Conservation (phyloP, 2,888 invertebrate genomes). For the Limnephilus marmoratus region DNA sequence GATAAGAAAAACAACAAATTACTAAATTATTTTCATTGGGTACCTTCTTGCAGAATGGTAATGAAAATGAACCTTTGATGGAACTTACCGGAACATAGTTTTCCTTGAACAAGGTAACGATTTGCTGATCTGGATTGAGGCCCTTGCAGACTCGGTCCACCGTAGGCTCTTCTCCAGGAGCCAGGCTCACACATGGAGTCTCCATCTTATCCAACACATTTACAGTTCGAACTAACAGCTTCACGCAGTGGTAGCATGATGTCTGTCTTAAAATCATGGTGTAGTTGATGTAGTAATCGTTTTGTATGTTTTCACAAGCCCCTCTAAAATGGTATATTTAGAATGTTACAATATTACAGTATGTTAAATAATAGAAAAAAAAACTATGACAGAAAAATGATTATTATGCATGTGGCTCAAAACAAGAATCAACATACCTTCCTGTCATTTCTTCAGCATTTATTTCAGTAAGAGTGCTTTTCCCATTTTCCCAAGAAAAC, state of each 20-base stretch:
- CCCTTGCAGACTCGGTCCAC: slow-evolving; percentile 87
- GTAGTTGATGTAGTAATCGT: slow-evolving; percentile 88
- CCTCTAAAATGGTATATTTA: slow-evolving; percentile 75
- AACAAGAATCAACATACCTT: slow-evolving; percentile 69
- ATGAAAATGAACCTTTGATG: background rate
- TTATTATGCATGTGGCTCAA: background rate
- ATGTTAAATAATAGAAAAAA: background rate
- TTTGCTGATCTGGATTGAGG: slow-evolving; percentile 86
- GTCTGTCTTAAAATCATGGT: slow-evolving; percentile 87
- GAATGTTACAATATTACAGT: background rate
- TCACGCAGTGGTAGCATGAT: slow-evolving; percentile 89
- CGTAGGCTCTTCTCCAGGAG: slow-evolving; percentile 80
- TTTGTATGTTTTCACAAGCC: slow-evolving; percentile 83
- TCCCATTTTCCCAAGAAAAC: slow-evolving; percentile 94
- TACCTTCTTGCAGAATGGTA: background rate
- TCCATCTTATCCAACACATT: slow-evolving; percentile 94
- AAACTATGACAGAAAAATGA: background rate
- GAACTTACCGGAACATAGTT: slow-evolving; percentile 86
- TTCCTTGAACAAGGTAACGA: slow-evolving; percentile 91
- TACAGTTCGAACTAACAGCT: slow-evolving; percentile 89
- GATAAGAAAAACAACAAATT: background rate
- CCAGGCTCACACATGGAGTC: slow-evolving; percentile 87
- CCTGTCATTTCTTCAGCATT: slow-evolving; percentile 88
- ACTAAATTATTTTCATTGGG: background rate
- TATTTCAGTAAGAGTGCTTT: slow-evolving; percentile 89